Conservation (phyloP, 2,113 vertebrate genomes). For the Festucalex cinctus region DNA sequence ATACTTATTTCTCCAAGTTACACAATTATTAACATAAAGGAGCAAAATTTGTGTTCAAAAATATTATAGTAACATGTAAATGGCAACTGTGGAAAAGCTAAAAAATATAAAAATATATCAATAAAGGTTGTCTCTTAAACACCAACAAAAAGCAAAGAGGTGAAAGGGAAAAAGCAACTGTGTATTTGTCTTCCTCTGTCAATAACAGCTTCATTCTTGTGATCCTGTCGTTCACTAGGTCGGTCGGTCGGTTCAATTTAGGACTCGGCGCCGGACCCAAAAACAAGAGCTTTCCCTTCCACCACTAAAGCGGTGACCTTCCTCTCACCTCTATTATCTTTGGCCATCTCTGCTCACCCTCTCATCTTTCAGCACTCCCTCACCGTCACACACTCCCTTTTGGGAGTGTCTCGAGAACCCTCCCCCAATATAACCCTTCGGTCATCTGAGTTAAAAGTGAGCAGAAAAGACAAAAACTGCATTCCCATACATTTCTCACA, state of each 20-base stretch:
- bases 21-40: no score
- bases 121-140: slow-evolving; percentile 29
- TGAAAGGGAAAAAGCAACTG: slow-evolving; percentile 18
- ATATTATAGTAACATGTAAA: background rate
- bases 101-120: slow-evolving; percentile 35
- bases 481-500: background rate
- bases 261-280: slow-evolving; percentile 53
- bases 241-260: slow-evolving; percentile 51
- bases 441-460: slow-evolving; percentile 7
- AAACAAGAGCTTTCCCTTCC: slow-evolving; percentile 61
- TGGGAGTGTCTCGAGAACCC: slow-evolving; percentile 21
- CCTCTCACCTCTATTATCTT: slow-evolving; percentile 68
- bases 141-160: slow-evolving; percentile 20
- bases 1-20: no score
- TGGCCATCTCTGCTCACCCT: slow-evolving; percentile 40
- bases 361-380: slow-evolving; percentile 55
- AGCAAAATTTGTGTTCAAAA: no score
- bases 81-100: background rate
- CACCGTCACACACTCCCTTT: slow-evolving; percentile 47
- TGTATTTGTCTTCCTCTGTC: slow-evolving; percentile 48
- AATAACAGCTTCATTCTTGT: slow-evolving; percentile 45
- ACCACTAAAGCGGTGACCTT: slow-evolving; percentile 55
- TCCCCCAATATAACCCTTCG: slow-evolving; percentile 10
- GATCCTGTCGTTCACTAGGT: slow-evolving; percentile 36
- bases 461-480: background rate